Percentiles rank a stretch among this genome's conserved stretches.
Conservation (phyloP, 2,113 vertebrate species). For the Pimephales promelas region DNA sequence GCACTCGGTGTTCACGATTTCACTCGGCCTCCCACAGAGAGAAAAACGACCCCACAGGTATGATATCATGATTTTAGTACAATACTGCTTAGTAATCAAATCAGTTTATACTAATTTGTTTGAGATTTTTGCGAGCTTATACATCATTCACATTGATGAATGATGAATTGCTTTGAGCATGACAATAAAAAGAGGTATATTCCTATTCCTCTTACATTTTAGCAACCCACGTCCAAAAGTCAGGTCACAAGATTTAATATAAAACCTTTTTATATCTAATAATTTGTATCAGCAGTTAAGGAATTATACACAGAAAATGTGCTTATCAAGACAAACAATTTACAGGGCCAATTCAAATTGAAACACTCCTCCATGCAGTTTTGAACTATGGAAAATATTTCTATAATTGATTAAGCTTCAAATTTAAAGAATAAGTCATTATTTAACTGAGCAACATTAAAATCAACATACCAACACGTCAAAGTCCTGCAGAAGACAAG, state of each 20-base stretch:
- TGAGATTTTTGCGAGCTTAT: neutral
- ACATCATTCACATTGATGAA: neutral
- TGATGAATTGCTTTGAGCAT: neutral
- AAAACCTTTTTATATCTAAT: neutral
- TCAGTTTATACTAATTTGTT: neutral
- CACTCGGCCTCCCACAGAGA: constrained; percentile 20
- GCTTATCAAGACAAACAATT: neutral
- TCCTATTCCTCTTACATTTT: neutral
- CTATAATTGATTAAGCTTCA: neutral
- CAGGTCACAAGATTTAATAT: neutral
- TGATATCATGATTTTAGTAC: constrained; percentile 52
- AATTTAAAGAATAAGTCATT: neutral
- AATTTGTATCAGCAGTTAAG: neutral
- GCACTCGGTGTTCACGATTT: constrained; percentile 54
- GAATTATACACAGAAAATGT: too few relatives aligned
- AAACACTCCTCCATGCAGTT: neutral
- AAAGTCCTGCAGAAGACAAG: constrained; percentile 3
- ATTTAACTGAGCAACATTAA: neutral
- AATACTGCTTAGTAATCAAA: neutral
- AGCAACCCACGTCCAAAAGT: neutral
- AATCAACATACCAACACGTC: neutral
- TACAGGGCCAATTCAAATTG: neutral
- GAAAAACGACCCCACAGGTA: constrained; percentile 66
- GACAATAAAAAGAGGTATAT: neutral
- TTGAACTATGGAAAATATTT: neutral